These are phyloP conservation scores for Psilanteris sp. DNA, from an alignment of 1,140 invertebrate genomes.

Conservation along the genomic window DNA sequence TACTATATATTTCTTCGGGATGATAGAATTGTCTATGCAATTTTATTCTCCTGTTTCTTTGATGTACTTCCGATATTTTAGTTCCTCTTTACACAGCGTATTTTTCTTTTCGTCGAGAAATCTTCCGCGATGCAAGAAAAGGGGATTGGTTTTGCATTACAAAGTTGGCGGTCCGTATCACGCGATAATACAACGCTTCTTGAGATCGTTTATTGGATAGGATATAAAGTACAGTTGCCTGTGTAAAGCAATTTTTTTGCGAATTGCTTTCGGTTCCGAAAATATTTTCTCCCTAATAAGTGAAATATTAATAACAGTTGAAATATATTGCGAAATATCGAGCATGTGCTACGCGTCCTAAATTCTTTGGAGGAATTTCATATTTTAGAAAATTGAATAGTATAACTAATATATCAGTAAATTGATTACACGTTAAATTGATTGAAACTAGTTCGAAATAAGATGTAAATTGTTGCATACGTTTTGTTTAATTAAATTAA, in stretches of 20 bases:
- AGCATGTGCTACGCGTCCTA: too few species aligned
- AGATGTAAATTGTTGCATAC: too few species aligned
- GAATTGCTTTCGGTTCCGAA: slow-evolving; percentile 17
- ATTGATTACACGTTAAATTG: too few species aligned
- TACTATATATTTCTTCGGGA: slow-evolving; percentile 37
- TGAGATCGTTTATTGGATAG: slow-evolving; percentile 52
- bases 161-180: slow-evolving; percentile 55
- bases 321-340: too few species aligned
- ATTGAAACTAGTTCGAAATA: too few species aligned
- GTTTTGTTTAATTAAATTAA: too few species aligned
- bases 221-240: slow-evolving; percentile 52
- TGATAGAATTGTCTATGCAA: slow-evolving; percentile 55
- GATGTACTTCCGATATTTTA: slow-evolving; percentile 45
- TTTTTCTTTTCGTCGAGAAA: slow-evolving; percentile 6
- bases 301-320: background rate
- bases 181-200: slow-evolving; percentile 55
- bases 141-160: slow-evolving; percentile 62
- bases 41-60: slow-evolving; percentile 48
- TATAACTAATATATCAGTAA: too few species aligned
- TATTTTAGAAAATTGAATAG: too few species aligned
- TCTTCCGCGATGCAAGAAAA: slow-evolving; percentile 20
- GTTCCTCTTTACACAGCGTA: slow-evolving; percentile 19
- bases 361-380: too few species aligned
- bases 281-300: slow-evolving; percentile 32
- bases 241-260: slow-evolving; percentile 46